phyloP scores from a whole-genome alignment of 2,113 vertebrate species.

The Eublepharis macularius region DNA sequence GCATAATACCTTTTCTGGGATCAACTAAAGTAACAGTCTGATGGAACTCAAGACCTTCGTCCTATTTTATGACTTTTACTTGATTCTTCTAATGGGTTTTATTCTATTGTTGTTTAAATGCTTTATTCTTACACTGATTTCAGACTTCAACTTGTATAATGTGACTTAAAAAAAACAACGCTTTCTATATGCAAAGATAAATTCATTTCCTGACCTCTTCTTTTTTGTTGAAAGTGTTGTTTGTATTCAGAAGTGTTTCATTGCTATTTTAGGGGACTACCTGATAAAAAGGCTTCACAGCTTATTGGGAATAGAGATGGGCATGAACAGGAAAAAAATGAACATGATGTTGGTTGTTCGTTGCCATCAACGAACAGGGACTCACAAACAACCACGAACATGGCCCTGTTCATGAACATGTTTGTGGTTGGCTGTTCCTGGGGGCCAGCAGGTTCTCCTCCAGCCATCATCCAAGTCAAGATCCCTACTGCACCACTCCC shows the following conservation, averaged over 20 bases:
- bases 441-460: too few species aligned
- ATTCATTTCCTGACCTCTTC: background rate
- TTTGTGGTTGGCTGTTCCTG: too few species aligned
- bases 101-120: background rate
- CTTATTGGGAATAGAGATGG: too few species aligned
- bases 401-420: too few species aligned
- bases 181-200: background rate
- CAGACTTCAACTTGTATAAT: too few species aligned
- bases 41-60: background rate
- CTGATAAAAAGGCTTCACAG: background rate
- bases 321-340: too few species aligned
- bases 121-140: background rate
- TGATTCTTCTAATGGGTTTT: background rate
- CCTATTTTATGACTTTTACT: background rate
- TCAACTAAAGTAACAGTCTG: background rate
- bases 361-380: too few species aligned
- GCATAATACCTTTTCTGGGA: background rate
- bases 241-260: background rate
- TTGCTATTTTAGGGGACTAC: background rate
- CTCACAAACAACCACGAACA: too few species aligned
- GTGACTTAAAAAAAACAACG: background rate
- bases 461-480: too few species aligned
- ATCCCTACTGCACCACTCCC: too few species aligned
- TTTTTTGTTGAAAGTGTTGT: background rate
- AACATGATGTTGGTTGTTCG: too few species aligned